Percentiles rank a stretch among this genome's conserved stretches.
Evolutionary conservation across 1,140 invertebrate genomes (phyloP).

Genomic region (Schlechtendalia chinensis): DNA sequence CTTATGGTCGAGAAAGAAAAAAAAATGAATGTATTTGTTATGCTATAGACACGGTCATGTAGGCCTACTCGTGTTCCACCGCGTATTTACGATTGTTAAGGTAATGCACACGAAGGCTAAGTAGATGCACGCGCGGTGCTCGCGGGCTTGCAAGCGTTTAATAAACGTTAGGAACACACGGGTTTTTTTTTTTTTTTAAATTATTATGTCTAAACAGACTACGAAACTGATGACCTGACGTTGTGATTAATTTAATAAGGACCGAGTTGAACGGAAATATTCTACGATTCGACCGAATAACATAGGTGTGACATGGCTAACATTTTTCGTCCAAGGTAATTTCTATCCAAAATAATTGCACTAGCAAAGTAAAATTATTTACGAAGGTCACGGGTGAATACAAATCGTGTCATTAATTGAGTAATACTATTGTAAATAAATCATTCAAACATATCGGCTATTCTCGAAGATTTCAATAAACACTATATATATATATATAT

Average conservation of each 20-base stretch:
- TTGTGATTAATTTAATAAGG: background rate
- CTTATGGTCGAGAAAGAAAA: background rate
- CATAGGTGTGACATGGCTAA: background rate
- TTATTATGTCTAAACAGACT: background rate
- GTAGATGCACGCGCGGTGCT: background rate
- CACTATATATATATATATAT: too few species aligned
- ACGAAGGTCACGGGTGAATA: background rate
- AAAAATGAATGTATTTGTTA: background rate
- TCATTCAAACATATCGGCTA: background rate
- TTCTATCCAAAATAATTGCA: slow-evolving; percentile 23
- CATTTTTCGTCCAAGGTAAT: background rate
- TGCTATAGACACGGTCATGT: background rate
- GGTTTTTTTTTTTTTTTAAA: too few species aligned
- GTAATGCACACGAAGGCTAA: background rate
- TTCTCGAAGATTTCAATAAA: too few species aligned
- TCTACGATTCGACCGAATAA: background rate
- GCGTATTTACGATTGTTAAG: background rate
- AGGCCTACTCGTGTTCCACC: background rate
- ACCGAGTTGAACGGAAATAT: background rate
- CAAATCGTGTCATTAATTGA: background rate
- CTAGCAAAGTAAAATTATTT: background rate
- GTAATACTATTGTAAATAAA: slow-evolving; percentile 4
- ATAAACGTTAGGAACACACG: background rate
- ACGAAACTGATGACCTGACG: background rate
- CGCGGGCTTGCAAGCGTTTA: background rate